Conservation (phyloP, 2,113 vertebrate species). For the Prionailurus bengalensis region DNA sequence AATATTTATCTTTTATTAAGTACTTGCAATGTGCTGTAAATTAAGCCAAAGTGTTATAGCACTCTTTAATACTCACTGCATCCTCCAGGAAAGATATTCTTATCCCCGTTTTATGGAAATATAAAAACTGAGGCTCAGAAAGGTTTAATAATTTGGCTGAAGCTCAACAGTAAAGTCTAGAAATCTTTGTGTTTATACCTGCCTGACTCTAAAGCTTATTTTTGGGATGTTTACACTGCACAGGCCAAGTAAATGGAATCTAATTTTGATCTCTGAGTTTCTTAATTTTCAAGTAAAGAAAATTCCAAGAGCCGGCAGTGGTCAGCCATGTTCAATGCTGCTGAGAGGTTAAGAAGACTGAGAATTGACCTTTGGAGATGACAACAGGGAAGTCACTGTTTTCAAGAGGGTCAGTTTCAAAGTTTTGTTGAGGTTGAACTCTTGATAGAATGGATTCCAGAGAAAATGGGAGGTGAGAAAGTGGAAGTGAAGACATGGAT, state of each 20-base stretch:
- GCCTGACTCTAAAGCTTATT: not conserved
- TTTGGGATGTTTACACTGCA: not conserved
- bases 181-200: conserved; percentile 3
- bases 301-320: not conserved
- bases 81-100: not conserved
- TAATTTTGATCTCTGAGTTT: too few species aligned
- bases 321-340: not conserved
- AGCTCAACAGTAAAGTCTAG: not conserved
- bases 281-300: not conserved
- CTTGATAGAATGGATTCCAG: not conserved
- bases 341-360: not conserved
- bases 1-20: not conserved
- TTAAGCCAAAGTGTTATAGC: not conserved
- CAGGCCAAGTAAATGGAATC: not conserved
- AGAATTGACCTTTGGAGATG: not conserved
- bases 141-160: not conserved
- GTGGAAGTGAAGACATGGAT: not conserved
- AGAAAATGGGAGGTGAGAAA: not conserved
- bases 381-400: not conserved
- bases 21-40: not conserved
- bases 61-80: not conserved
- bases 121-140: not conserved
- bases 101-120: not conserved
- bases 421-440: not conserved
- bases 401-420: not conserved